Conservation (phyloP, 1,140 invertebrate species). For the Lerema accius region DNA sequence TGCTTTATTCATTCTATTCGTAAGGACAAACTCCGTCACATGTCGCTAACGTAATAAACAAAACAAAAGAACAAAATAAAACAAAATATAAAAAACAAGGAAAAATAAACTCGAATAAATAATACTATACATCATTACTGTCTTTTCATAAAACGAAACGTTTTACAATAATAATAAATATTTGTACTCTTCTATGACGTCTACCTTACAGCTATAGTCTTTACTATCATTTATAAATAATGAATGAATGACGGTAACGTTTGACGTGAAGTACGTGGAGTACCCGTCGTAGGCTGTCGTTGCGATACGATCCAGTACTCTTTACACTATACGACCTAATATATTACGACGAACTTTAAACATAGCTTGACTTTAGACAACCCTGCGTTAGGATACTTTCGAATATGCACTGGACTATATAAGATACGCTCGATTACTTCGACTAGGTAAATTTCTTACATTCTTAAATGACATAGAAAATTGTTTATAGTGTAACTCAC, state of each 20-base stretch:
- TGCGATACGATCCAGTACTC: no score
- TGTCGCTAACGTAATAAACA: constrained; percentile 55
- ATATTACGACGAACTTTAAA: no score
- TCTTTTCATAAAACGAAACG: constrained; percentile 53
- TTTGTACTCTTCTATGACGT: constrained; percentile 74
- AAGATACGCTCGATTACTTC: constrained; percentile 45
- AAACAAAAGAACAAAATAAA: constrained; percentile 49
- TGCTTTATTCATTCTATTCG: constrained; percentile 63
- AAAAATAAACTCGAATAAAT: constrained; percentile 45
- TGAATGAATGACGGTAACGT: constrained; percentile 38
- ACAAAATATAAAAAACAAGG: constrained; percentile 48
- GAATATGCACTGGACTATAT: constrained; percentile 38
- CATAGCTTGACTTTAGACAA: constrained; percentile 11
- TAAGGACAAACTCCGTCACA: constrained; percentile 55
- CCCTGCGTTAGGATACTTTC: constrained; percentile 36
- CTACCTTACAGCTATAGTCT: constrained; percentile 61
- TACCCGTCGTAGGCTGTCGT: constrained; percentile 16
- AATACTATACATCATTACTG: constrained; percentile 36
- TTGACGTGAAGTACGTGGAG: constrained; percentile 12
- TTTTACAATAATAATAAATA: constrained; percentile 47
- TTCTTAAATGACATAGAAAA: constrained; percentile 47
- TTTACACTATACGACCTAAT: constrained; percentile 2
- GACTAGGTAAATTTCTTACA: constrained; percentile 52
- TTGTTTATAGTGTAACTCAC: constrained; percentile 39
- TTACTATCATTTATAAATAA: constrained; percentile 42